Evolutionary conservation across 2,797 vertebrate genomes (phyloP), one percentile per base, ranked within the genome.

Genomic region (Champsocephalus gunnari): DNA sequence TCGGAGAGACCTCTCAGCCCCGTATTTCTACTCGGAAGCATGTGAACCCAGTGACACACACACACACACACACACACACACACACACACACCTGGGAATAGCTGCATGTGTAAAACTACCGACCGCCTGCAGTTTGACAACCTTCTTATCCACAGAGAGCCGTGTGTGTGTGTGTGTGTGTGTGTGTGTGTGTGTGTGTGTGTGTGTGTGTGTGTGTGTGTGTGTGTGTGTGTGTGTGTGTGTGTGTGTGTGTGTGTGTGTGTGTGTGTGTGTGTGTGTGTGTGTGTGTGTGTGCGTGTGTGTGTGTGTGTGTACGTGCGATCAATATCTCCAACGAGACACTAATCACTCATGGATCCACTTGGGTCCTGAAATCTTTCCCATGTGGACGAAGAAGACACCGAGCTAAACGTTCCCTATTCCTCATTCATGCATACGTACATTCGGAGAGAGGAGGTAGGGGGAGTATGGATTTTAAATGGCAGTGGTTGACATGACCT

Each of bases 261-360:
- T 24, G 24, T 24, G 24, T 24, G 24, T 24, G 24, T 24, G 24
- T 24, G 24, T 24, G 24, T 24, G 24, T 56, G 32, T 19, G 45
- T 44, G 62, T 55, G 55, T 71, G 19, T 48, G n/a, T 73, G 51
- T 34, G 43, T 47, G 13, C 51, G 17, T 54, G 54, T 21, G 48
- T 49, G 48, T 75, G n/a, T 66, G 48, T 28, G 32, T 28, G 34
- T 47, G 53, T 19, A 38, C 47, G 12, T 19, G 47, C 47, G 12
- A 80, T 87, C 89, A 82, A 87, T 89, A 75, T 13, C 21, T 45
- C 56, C 62, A 77, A 76, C 78, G 65, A 83, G 66, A 75, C 34
- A 64, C 66, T 88, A 76, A 89, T 88, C 86, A 84, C 77, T 75
- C 70, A 88, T 84, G 83, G 83, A 84, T 75, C 67, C 67, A 62